Conservation (phyloP, 2,797 vertebrate species). For the Aldrovandia affinis region DNA sequence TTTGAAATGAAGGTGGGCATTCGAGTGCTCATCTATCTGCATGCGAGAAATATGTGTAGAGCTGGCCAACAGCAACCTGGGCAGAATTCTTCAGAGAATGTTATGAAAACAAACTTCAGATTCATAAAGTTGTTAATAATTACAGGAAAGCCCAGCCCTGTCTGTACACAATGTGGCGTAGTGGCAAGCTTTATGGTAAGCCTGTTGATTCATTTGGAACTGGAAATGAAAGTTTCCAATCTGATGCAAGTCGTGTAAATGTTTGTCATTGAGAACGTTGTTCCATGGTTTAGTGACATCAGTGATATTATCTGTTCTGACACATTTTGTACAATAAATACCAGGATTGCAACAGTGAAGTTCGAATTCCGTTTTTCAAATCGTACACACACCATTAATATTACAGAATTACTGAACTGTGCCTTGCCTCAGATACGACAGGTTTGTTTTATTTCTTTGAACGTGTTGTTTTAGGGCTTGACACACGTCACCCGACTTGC, state of each 20-base stretch:
- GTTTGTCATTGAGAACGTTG: slow-evolving; percentile 6
- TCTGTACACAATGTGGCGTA: slow-evolving; percentile 3
- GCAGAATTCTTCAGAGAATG: slow-evolving; percentile 10
- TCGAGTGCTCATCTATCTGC: neutral
- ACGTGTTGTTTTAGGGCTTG: too few species aligned
- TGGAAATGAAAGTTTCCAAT: neutral
- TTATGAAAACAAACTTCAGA: slow-evolving; percentile 14
- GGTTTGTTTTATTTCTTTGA: too few species aligned
- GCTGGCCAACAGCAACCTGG: neutral
- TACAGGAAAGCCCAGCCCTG: slow-evolving; percentile 20
- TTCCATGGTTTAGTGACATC: neutral
- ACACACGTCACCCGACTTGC: too few species aligned
- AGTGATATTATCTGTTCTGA: neutral
- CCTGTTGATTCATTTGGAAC: slow-evolving; percentile 10
- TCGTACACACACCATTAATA: too few species aligned
- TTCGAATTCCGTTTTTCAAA: too few species aligned
- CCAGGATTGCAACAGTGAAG: neutral
- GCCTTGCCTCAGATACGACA: neutral
- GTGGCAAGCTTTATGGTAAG: slow-evolving; percentile 11
- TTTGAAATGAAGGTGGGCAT: neutral
- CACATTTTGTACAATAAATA: neutral
- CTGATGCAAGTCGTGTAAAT: slow-evolving; percentile 1
- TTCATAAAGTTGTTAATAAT: slow-evolving; percentile 18
- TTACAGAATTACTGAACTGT: neutral
- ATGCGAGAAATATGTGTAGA: neutral